phyloP scores from a whole-genome alignment of 1,140 invertebrate species.

The Neotoxoptera formosana region DNA sequence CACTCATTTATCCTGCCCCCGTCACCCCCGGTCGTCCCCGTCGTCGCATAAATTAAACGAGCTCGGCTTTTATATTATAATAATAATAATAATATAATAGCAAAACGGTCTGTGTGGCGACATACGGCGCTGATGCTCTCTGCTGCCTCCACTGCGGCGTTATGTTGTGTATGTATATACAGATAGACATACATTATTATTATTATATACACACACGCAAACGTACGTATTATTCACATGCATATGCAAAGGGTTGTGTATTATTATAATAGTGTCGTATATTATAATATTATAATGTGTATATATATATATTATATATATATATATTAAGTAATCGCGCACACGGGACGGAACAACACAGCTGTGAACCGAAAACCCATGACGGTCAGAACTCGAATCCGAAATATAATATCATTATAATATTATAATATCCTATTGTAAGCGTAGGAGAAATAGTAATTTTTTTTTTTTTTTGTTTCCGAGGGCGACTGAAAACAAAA shows the following conservation, averaged over 20 bases:
- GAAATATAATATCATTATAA: neutral
- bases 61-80: neutral
- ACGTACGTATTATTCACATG: neutral
- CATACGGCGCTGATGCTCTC: neutral
- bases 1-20: neutral
- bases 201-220: neutral
- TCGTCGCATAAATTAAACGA: conserved; percentile 11
- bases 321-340: neutral
- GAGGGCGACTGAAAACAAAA: neutral
- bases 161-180: neutral
- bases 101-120: neutral
- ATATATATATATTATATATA: neutral
- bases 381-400: conserved; percentile 6
- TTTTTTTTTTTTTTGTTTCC: neutral
- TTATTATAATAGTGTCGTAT: conserved; percentile 25
- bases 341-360: neutral
- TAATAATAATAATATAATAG: neutral
- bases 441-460: neutral
- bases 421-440: conserved; percentile 12
- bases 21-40: neutral
- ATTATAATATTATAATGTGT: neutral
- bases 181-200: neutral
- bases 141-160: neutral
- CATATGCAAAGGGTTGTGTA: neutral
- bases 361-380: conserved; percentile 15